phyloP scores from a whole-genome alignment of 1,140 invertebrate genomes.

The Holcopasites calliopsidis region DNA sequence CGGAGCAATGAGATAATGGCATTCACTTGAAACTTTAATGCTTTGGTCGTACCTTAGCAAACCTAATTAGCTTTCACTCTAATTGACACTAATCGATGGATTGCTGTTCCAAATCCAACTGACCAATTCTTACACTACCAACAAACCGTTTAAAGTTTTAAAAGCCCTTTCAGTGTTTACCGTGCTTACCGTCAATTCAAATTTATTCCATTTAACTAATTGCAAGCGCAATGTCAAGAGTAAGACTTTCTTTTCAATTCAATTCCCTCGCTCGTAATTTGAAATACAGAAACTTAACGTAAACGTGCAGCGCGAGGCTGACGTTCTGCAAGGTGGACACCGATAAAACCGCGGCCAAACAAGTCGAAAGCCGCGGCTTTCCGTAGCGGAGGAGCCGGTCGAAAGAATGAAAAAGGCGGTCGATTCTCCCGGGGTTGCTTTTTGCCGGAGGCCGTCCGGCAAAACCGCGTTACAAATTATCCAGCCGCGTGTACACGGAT shows the following conservation, averaged over 20 bases:
- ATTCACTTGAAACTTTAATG: not conserved
- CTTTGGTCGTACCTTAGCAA: not conserved
- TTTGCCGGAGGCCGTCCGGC: slow-evolving; percentile 37
- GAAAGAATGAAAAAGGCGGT: slow-evolving; percentile 36
- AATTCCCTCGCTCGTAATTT: too few relatives aligned
- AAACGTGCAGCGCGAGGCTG: not conserved
- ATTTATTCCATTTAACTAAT: too few relatives aligned
- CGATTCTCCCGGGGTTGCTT: slow-evolving; percentile 35
- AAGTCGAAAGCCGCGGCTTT: slow-evolving; percentile 26
- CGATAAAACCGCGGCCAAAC: not conserved
- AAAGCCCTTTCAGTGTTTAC: too few relatives aligned
- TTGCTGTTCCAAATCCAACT: not conserved
- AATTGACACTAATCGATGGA: not conserved
- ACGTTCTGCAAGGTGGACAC: not conserved
- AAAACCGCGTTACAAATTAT: slow-evolving; percentile 66
- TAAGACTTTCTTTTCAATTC: too few relatives aligned
- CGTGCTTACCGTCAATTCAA: too few relatives aligned
- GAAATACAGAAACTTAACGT: too few relatives aligned
- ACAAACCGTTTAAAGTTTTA: not conserved
- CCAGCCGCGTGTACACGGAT: slow-evolving; percentile 38
- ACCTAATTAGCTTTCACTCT: not conserved
- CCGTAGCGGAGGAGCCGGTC: slow-evolving; percentile 23
- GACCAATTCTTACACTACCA: not conserved
- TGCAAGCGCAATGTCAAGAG: too few relatives aligned
- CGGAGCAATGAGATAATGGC: not conserved